Evolutionary conservation across 2,888 invertebrate genomes (phyloP).

Genomic region (Tiliacea citrago): DNA sequence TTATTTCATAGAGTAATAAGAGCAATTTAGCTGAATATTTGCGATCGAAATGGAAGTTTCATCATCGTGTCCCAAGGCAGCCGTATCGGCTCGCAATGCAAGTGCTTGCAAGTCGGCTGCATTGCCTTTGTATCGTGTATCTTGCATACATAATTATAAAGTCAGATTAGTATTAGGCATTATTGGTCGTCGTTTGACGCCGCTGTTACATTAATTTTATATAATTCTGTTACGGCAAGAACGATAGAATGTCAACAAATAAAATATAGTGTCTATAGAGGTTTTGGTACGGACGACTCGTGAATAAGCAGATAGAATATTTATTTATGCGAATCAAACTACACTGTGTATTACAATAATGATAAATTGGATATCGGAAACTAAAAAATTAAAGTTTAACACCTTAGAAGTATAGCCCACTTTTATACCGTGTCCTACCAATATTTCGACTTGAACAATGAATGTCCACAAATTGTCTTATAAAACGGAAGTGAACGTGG

Average conservation of each 20-base stretch:
- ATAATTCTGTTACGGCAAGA: conserved; percentile 63
- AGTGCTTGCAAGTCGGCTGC: conserved; percentile 41
- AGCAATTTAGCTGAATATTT: conserved; percentile 72
- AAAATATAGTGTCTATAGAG: conserved; percentile 23
- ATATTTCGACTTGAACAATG: conserved; percentile 22
- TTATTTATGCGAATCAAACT: conserved; percentile 7
- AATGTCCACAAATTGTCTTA: conserved; percentile 25
- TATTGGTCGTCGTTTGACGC: conserved; percentile 58
- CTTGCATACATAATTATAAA: conserved; percentile 67
- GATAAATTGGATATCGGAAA: conserved; percentile 14
- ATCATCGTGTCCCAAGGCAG: conserved; percentile 63
- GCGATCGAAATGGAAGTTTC: conserved; percentile 71
- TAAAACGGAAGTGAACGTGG: conserved; percentile 75
- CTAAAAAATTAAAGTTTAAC: conserved; percentile 1
- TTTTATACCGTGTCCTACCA: not conserved
- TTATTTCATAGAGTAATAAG: conserved; percentile 68
- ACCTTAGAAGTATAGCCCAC: too few species aligned
- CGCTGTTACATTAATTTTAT: conserved; percentile 68
- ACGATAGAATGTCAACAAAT: conserved; percentile 57
- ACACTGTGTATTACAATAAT: conserved; percentile 12
- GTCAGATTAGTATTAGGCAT: conserved; percentile 67
- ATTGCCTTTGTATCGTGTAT: conserved; percentile 58
- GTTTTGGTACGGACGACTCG: conserved; percentile 23
- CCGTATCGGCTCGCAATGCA: conserved; percentile 30
- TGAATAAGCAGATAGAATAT: conserved; percentile 8